phyloP scores from a whole-genome alignment of 2,888 invertebrate species.

The Alentia gelatinosa region DNA sequence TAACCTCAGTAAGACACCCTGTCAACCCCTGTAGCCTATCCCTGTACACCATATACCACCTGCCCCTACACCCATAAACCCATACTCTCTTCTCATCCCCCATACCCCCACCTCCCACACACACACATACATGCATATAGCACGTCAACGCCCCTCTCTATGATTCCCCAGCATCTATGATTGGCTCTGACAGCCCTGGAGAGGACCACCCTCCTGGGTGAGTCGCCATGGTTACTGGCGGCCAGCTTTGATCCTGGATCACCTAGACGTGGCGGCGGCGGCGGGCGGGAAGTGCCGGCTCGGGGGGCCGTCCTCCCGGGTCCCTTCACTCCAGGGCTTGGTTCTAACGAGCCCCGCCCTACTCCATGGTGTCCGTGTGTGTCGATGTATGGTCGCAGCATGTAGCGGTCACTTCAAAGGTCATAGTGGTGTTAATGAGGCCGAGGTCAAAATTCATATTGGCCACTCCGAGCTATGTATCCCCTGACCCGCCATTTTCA shows the following conservation, averaged over 20 bases:
- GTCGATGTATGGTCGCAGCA: not conserved
- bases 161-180: not conserved
- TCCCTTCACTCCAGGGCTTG: not conserved
- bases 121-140: not conserved
- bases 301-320: not conserved
- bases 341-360: not conserved
- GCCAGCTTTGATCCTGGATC: conserved; percentile 23
- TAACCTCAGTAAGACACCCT: not conserved
- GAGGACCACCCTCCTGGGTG: not conserved
- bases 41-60: not conserved
- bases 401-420: not conserved
- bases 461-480: too few species aligned
- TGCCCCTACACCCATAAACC: not conserved
- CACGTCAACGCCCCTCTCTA: not conserved
- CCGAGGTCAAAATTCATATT: too few species aligned
- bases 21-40: not conserved
- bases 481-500: too few species aligned
- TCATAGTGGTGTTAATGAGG: not conserved
- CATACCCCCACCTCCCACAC: not conserved
- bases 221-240: conserved; percentile 39
- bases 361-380: too few species aligned
- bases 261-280: not conserved
- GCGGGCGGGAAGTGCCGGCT: not conserved
- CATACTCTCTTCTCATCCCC: not conserved
- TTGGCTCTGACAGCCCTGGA: conserved; percentile 15